These are phyloP conservation scores for Lasiurus cinereus DNA, from an alignment of 2,113 vertebrate genomes.

Conservation along the genomic window DNA sequence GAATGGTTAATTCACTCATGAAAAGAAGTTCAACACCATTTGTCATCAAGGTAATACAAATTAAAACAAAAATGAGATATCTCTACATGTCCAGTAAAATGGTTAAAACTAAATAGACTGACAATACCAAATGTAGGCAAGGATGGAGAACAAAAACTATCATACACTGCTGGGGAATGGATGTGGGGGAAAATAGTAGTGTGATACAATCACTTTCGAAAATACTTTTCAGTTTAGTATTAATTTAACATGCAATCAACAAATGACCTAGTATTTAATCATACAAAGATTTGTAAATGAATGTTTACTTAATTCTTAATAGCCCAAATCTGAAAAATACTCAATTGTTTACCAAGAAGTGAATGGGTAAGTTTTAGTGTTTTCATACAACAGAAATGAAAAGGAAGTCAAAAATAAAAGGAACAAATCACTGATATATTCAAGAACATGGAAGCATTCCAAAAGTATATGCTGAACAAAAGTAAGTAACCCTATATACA, in stretches of 20 bases:
- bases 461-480: constrained; percentile 31
- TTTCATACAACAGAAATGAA: constrained; percentile 37
- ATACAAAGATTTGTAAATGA: neutral
- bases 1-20: neutral
- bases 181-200: neutral
- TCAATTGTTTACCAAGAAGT: constrained; percentile 1
- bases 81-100: neutral
- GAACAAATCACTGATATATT: neutral
- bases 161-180: neutral
- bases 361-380: neutral
- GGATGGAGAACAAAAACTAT: neutral
- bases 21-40: constrained; percentile 29
- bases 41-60: constrained; percentile 28
- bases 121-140: neutral
- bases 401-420: constrained; percentile 25
- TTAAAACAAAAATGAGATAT: neutral
- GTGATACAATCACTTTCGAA: neutral
- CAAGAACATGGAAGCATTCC: constrained; percentile 23
- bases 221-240: neutral
- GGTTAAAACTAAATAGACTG: neutral
- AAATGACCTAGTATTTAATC: constrained; percentile 9
- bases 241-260: neutral
- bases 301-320: constrained; percentile 52
- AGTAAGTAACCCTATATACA: neutral
- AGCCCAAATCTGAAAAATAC: neutral